Evolutionary conservation across 2,797 vertebrate species (phyloP), one percentile per base, ranked within the genome.

Genomic region (Todus mexicanus): DNA sequence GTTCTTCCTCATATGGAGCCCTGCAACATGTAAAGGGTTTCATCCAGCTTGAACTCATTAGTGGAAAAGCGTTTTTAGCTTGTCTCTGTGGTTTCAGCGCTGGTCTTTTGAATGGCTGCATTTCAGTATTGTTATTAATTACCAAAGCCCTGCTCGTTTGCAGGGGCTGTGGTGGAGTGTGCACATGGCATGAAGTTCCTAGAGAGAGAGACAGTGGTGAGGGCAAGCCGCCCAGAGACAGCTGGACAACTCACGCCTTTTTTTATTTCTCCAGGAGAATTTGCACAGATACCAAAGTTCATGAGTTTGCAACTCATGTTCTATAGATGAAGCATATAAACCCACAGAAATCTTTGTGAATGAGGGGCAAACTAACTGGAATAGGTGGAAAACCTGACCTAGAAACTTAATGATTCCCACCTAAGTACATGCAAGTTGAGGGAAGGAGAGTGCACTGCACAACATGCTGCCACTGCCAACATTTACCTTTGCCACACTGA

Each of bases 21-120:
- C 61, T 69, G 70, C 13, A 75, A 81, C 22, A 50, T 51, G 7
- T 37, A 60, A 68, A 84, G 35, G 19, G 23, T 74, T 94, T 91
- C 63, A 72, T 71, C 38, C 61, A 43, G 85, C 84, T 89, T 90
- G 90, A 96, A 82, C 37, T 89, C 66, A 65, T 85, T 71, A 92
- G 25, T 59, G 38, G 29, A 77, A 73, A 86, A 89, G 35, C 5
- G 5, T 6, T 92, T 92, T 80, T 75, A 69, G 47, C 68, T 74
- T 83, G 10, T 61, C 38, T 79, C 35, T 61, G 61, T 47, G 66
- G 57, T 66, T 93, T 77, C 54, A 59, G 26, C 15, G 54, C n/a
- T 82, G 33, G 8, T 64, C 84, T 53, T 87, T 38, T 71, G 17
- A 87, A 74, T 9, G 61, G 22, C 37, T 84, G 42, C n/a, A 38